Evolutionary conservation across 2,113 vertebrate species (phyloP), one percentile per base, ranked within the genome.

Genomic region (Gambusia holbrooki): DNA sequence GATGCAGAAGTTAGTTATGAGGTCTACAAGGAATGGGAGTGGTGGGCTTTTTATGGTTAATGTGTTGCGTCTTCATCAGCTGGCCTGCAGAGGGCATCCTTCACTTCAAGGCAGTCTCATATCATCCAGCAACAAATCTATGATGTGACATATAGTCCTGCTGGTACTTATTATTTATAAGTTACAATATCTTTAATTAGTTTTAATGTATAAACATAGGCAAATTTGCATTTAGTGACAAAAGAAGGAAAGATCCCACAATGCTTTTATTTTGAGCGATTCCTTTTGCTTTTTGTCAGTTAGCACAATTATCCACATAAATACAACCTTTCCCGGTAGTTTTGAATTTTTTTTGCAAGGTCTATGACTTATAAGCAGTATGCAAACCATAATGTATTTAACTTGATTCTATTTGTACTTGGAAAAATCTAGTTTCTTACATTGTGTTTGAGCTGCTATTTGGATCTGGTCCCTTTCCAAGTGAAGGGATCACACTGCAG

Each of bases 1-100:
- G 93, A 94, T 95, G 94, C 88, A 93, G 82, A 94, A 90, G 92
- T 95, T 95, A 95, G 94, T 95, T 81, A 85, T 89, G 91, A 92
- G 88, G 87, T 91, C 90, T 86, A 91, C 89, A 90, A 93, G 85
- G 88, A 90, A 81, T 58, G 51, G 51, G 78, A 89, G 37, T 67
- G 91, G 90, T 89, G 62, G 89, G 83, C 90, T 94, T 93, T 42
- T 93, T 89, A 90, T 82, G 84, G 37, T 92, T 92, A 84, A 88
- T 91, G 92, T 92, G 91, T 92, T 89, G 90, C 84, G 86, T 71
- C 89, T 92, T 89, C 90, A 89, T 77, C 91, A 87, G 89, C 85
- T 87, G 88, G 88, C 92, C 93, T 93, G 91, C 92, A 94, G 94
- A 89, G 93, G 93, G 92, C 91, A 87, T 88, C 72, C 90, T 89